These are phyloP conservation scores for Marmota flaviventris DNA, from an alignment of 2,113 vertebrate species.

Conservation along the genomic window DNA sequence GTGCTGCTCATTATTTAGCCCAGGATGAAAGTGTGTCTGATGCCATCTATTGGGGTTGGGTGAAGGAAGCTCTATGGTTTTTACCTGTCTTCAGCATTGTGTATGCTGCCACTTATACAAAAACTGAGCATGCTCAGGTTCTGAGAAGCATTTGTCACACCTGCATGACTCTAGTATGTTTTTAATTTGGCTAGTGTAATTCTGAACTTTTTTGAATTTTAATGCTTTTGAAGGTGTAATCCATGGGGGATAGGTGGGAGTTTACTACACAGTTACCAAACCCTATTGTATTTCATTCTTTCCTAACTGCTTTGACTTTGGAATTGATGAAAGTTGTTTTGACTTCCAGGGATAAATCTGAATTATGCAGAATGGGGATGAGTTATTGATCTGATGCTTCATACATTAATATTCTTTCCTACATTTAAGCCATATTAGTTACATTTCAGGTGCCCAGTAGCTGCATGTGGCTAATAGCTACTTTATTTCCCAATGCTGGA, in stretches of 20 bases:
- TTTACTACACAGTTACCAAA: not conserved
- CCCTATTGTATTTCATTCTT: not conserved
- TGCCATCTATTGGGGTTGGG: not conserved
- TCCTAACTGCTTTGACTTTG: not conserved
- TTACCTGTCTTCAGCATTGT: not conserved
- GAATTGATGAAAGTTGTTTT: not conserved
- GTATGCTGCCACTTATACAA: not conserved
- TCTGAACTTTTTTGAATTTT: not conserved
- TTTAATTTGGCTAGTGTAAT: not conserved
- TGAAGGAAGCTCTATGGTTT: not conserved
- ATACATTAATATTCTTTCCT: not conserved
- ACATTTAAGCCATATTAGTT: not conserved
- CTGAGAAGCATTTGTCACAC: not conserved
- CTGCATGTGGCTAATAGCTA: not conserved
- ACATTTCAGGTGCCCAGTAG: not conserved
- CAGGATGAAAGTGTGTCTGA: not conserved
- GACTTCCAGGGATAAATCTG: not conserved
- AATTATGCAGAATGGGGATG: not conserved
- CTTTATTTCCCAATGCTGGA: not conserved
- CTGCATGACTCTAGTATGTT: not conserved
- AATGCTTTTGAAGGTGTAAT: not conserved
- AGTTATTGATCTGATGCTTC: not conserved
- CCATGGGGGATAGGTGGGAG: not conserved
- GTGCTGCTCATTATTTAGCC: not conserved
- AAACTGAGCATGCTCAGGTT: not conserved